These are phyloP conservation scores for Eulemur coronatus DNA, from an alignment of 2,797 vertebrate genomes.

Conservation along the genomic window DNA sequence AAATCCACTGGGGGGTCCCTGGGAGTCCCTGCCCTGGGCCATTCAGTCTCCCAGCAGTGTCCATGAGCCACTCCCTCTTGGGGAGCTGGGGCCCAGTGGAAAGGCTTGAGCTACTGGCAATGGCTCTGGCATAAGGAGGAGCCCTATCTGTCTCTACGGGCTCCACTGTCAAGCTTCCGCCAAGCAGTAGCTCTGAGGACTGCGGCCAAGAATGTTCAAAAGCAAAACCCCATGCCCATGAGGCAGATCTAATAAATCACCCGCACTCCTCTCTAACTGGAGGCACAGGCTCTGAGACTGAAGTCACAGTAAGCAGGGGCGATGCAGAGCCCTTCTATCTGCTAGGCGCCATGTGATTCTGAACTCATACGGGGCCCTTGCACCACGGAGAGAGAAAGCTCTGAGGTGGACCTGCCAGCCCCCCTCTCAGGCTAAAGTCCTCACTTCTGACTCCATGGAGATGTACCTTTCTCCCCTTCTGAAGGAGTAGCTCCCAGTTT, in stretches of 20 bases:
- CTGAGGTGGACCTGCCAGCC: not conserved
- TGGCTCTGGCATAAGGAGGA: not conserved
- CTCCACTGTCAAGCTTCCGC: not conserved
- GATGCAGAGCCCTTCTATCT: not conserved
- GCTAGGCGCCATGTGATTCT: not conserved
- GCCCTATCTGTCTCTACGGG: not conserved
- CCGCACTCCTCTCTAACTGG: not conserved
- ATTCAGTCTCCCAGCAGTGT: not conserved
- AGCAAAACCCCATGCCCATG: not conserved
- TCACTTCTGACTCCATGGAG: not conserved
- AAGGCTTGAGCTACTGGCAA: not conserved
- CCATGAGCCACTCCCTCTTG: not conserved
- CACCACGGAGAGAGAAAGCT: not conserved
- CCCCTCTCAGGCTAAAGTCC: not conserved
- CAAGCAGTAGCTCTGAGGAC: conserved; percentile 37
- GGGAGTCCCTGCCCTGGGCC: not conserved
- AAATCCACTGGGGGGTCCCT: not conserved
- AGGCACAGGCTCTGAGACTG: not conserved
- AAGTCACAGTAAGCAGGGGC: not conserved
- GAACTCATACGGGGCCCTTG: not conserved
- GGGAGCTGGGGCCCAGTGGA: not conserved
- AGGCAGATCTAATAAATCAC: conserved; percentile 34
- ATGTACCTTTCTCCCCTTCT: not conserved
- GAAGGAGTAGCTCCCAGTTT: not conserved
- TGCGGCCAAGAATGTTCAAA: conserved; percentile 44